Percentiles rank a stretch among this genome's conserved stretches.
phyloP scores from a whole-genome alignment of 2,113 vertebrate species.

The Leptosomus discolor region DNA sequence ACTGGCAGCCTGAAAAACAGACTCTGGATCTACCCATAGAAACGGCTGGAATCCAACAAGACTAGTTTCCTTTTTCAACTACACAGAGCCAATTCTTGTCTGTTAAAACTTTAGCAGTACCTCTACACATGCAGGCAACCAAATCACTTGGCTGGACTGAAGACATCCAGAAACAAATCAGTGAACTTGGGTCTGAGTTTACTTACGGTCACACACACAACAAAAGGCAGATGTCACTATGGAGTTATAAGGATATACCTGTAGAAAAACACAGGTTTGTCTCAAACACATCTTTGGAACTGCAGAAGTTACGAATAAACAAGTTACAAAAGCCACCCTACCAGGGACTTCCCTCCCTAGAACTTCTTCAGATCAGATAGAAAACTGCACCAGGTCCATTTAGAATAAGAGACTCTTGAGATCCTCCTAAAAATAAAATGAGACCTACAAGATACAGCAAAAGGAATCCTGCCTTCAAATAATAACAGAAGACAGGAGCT shows the following conservation, averaged over 20 bases:
- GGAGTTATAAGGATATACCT: background rate
- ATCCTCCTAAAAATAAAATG: background rate
- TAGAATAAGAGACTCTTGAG: background rate
- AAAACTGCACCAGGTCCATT: background rate
- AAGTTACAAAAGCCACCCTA: background rate
- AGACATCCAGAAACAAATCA: background rate
- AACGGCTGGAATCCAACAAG: background rate
- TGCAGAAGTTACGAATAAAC: background rate
- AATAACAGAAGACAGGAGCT: background rate
- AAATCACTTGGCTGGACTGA: background rate
- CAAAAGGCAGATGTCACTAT: background rate
- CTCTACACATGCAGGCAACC: background rate
- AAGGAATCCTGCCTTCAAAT: background rate
- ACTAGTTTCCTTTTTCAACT: background rate
- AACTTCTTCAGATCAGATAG: background rate
- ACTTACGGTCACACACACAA: background rate
- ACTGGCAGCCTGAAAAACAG: background rate
- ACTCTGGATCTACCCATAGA: background rate
- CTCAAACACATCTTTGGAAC: background rate
- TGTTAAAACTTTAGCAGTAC: background rate
- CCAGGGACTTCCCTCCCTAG: background rate
- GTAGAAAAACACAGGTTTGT: background rate
- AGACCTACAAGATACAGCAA: background rate
- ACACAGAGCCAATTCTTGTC: background rate
- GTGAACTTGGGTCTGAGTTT: background rate